Base-by-base conservation (phyloP, 2,113 vertebrate genomes). In the Danionella cerebrum region DNA sequence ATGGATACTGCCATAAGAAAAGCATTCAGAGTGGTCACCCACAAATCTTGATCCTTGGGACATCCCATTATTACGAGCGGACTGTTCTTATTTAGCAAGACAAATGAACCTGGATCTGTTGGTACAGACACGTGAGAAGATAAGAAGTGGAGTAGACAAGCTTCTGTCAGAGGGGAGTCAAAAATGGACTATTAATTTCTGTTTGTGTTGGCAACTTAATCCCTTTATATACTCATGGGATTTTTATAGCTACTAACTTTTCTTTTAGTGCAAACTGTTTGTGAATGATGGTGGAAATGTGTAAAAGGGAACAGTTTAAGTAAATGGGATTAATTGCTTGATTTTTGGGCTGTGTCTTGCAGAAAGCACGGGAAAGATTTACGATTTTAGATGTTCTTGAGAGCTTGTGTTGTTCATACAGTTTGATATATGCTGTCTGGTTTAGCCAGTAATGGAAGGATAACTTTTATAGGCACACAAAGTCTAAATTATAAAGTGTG, bases 1-100 rank as follows among this genome's bases (percentile, higher is more conserved):
- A 70, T 62, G 48, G 48, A 52, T 41, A 13, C 14, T 62, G 13
- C 2, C 11, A 59, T 18, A 58, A 59, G 27, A 59, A 10, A 59
- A 18, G 22, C 22, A 19, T 50, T 50, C 53, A 13, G 16, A 58
- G 12, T 9, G 9, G 44, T 41, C 47, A 70, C 64, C 80, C 67
- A 77, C 77, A 82, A 76, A 14, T 13, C 36, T 27, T 33, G 36
- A 67, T 41, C 14, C 16, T 38, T 63, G 21, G 76, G 67, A 63
- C 60, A 62, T 53, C 24, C 62, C 72, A 31, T 81, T 74, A 84
- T 84, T 79, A 79, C 76, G 75, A 80, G 67, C 73, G 78, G 64
- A 73, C 70, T 50, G 67, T 62, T 74, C 31, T 24, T 42, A 66
- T 60, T 70, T 42, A 47, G 9, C 18, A 54, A 54, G 62, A 68